Conservation (phyloP, 2,888 invertebrate genomes). For the Tethea ocularis region DNA sequence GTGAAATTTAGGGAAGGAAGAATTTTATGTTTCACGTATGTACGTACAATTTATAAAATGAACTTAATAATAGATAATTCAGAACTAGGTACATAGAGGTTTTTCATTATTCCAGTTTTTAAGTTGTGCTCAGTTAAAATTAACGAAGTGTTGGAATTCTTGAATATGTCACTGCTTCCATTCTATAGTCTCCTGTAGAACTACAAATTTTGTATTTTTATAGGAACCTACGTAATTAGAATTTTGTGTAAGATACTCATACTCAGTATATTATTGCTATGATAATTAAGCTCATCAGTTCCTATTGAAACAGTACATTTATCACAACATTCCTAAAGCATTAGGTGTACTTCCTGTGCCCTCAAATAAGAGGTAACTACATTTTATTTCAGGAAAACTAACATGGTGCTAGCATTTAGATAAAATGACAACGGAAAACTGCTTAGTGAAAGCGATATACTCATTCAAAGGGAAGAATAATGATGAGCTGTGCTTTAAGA, state of each 20-base stretch:
- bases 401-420: constrained; percentile 59
- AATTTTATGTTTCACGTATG: constrained; percentile 42
- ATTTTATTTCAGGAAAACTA: constrained; percentile 40
- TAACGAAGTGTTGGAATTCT: not conserved
- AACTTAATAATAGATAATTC: not conserved
- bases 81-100: too few species aligned
- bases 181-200: too few species aligned
- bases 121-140: not conserved
- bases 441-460: constrained; percentile 94
- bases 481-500: constrained; percentile 98
- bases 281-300: not conserved
- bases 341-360: not conserved
- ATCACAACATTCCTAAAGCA: not conserved
- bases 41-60: constrained; percentile 33
- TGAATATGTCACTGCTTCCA: too few species aligned
- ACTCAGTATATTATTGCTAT: too few species aligned
- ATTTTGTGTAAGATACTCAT: too few species aligned
- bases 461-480: constrained; percentile 98
- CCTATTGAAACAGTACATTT: not conserved
- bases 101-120: not conserved
- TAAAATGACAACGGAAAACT: constrained; percentile 84
- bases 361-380: not conserved
- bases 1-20: constrained; percentile 35
- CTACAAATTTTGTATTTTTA: too few species aligned
- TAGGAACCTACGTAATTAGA: too few species aligned